Percentiles rank a stretch among this genome's conserved stretches.
Conservation (phyloP, 2,113 vertebrate genomes). For the Laticauda laticaudata region DNA sequence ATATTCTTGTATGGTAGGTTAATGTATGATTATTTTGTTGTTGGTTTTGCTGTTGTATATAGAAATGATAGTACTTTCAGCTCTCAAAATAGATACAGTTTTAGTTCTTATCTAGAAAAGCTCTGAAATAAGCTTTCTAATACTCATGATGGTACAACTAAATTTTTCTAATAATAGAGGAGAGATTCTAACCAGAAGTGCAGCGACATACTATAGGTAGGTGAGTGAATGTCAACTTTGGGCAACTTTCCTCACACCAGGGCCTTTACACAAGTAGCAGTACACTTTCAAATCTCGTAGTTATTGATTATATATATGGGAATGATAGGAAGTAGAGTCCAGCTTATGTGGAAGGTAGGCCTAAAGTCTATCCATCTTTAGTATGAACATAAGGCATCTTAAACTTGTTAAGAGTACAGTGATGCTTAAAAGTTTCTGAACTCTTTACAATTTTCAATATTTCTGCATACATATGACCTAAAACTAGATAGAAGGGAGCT, state of each 20-base stretch:
- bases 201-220: background rate
- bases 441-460: background rate
- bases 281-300: background rate
- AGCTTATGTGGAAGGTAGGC: background rate
- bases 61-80: background rate
- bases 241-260: background rate
- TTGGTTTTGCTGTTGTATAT: background rate
- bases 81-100: background rate
- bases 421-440: background rate
- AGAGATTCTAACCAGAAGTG: background rate
- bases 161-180: background rate
- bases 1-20: background rate
- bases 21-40: background rate
- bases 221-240: background rate
- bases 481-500: background rate
- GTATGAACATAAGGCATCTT: background rate
- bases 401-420: background rate
- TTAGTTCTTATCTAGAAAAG: background rate
- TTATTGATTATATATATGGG: background rate
- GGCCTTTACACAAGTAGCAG: background rate
- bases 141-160: background rate
- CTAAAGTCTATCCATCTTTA: background rate
- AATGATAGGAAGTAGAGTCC: background rate
- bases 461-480: background rate
- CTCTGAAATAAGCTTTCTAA: background rate